Base-by-base conservation (phyloP, 2,888 invertebrate species). In the Yponomeuta evonymella region DNA sequence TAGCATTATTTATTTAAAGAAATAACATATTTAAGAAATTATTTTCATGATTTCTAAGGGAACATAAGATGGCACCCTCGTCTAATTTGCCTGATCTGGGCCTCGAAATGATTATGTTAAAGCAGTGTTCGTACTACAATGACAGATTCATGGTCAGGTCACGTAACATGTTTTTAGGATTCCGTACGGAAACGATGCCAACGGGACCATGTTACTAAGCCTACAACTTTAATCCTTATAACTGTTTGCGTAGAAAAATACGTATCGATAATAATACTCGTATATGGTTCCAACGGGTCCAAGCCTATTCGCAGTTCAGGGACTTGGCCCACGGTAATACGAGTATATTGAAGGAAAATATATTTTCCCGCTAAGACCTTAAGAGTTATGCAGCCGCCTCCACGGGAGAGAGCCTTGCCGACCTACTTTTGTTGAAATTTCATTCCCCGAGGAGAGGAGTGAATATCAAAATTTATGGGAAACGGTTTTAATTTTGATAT, bases 261-360 rank as follows among this genome's bases (percentile, higher is more conserved):
- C 43, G 43, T 43, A 43, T 43, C 33, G 65, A 29, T 65, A 29
- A 65, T 1, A 29, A 65, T 1, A 29, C 30, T 65, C 33, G 29
- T 6, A 33, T 33, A 29, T 8, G 65, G 11, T 29, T 5, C 12
- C 65, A 30, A 65, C 65, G 65, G 11, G 9, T 5, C 12, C 65
- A 30, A 65, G 33, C 29, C 65, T 65, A 65, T 30, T 8, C 33
- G 30, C 11, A 29, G 33, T 71, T 58, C 69, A 70, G 71, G 48
- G 69, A 72, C 63, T 66, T 69, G 58, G 67, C 66, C 64, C 71
- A 69, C 66, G 72, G 73, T 73, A 71, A 73, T 69, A 71, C 70
- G 69, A 73, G 73, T 72, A 73, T 73, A 73, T 73, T 72, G 72
- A 73, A 72, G 73, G 73, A 72, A 73, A 73, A 73, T 73, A 73